Conservation (phyloP, 2,888 invertebrate species). For the Agrotis exclamationis region DNA sequence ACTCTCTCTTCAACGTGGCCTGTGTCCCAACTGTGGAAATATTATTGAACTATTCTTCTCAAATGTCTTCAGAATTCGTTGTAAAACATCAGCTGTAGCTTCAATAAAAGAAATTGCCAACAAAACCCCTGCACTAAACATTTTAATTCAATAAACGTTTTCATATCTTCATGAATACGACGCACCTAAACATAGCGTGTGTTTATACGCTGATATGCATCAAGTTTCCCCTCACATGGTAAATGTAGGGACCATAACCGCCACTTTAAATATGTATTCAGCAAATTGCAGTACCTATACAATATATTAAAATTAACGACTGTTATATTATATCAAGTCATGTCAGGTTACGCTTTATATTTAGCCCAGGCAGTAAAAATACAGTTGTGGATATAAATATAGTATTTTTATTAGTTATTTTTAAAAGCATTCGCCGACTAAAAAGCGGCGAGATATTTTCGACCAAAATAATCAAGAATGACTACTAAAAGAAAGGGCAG, state of each 20-base stretch:
- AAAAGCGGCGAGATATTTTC: too few species aligned
- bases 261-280: conserved; percentile 8
- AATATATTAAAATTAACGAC: conserved; percentile 4
- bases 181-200: conserved; percentile 33
- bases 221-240: not conserved
- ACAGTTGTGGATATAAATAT: not conserved
- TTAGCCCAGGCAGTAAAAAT: conserved; percentile 3
- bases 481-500: too few species aligned
- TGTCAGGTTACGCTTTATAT: conserved; percentile 9
- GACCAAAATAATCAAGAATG: too few species aligned
- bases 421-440: too few species aligned
- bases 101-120: not conserved
- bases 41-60: too few species aligned
- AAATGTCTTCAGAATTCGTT: not conserved
- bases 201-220: conserved; percentile 17
- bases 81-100: too few species aligned
- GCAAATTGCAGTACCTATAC: conserved; percentile 29
- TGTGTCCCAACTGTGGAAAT: too few species aligned
- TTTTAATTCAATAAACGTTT: conserved; percentile 10
- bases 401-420: not conserved
- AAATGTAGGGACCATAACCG: conserved; percentile 3
- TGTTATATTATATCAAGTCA: conserved; percentile 19
- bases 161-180: conserved; percentile 19
- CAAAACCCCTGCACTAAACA: not conserved
- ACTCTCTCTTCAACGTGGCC: too few species aligned